A percentile compares a stretch with the other conserved stretches of the same genome.
Conservation (phyloP, 2,888 invertebrate species). For the Caradrina kadenii region DNA sequence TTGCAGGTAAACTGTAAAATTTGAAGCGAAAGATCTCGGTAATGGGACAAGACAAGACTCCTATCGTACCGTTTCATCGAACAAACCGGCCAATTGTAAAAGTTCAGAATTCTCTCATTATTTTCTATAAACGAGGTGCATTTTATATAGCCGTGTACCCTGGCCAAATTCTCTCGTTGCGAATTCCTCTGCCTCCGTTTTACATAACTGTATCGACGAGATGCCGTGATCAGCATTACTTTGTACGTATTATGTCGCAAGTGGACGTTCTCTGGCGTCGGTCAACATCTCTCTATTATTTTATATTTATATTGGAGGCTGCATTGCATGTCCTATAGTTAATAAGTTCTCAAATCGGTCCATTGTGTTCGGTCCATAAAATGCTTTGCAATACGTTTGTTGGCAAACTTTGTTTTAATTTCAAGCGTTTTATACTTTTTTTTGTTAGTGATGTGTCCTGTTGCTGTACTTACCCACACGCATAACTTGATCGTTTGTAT, state of each 20-base stretch:
- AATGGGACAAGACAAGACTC: slow-evolving; percentile 37
- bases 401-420: slow-evolving; percentile 30
- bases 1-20: too few species aligned
- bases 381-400: slow-evolving; percentile 32
- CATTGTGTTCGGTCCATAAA: slow-evolving; percentile 51
- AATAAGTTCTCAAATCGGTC: slow-evolving; percentile 39
- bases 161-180: slow-evolving; percentile 54
- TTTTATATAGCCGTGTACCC: slow-evolving; percentile 20
- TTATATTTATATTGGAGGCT: slow-evolving; percentile 23
- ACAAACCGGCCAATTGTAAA: slow-evolving; percentile 16
- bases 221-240: slow-evolving; percentile 54
- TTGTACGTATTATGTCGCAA: slow-evolving; percentile 18
- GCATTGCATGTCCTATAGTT: slow-evolving; percentile 33
- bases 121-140: background rate
- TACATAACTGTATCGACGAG: slow-evolving; percentile 60
- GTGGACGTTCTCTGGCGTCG: slow-evolving; percentile 13
- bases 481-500: slow-evolving; percentile 8
- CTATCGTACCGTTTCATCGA: slow-evolving; percentile 23
- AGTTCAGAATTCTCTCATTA: background rate
- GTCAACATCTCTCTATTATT: slow-evolving; percentile 30
- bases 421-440: slow-evolving; percentile 34
- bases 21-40: slow-evolving; percentile 49
- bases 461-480: background rate
- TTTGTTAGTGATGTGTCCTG: slow-evolving; percentile 42
- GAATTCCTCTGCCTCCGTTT: slow-evolving; percentile 48